A percentile compares a stretch with the other conserved stretches of the same genome.
These are phyloP conservation scores for Melitaea athalia DNA, from an alignment of 2,888 invertebrate species.

Conservation along the genomic window DNA sequence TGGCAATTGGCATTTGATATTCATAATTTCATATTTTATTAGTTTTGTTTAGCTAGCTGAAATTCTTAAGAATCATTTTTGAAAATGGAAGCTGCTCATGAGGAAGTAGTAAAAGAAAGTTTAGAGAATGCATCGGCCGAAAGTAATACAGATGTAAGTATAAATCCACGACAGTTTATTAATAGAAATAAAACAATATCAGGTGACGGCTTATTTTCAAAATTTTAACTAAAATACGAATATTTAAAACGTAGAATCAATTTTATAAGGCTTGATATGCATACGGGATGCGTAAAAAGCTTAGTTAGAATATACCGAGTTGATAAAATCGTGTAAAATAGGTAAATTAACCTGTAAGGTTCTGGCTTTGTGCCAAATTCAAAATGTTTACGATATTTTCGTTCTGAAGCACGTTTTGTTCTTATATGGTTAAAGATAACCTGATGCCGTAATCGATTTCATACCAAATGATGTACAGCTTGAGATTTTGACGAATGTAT, in stretches of 20 bases:
- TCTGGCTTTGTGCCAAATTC: conserved; percentile 66
- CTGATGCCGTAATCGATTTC: conserved; percentile 41
- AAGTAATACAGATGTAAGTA: conserved; percentile 58
- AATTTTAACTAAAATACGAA: conserved; percentile 1
- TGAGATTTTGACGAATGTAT: background rate
- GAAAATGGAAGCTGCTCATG: conserved; percentile 67
- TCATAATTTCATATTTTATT: too few species aligned
- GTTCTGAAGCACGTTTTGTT: conserved; percentile 70
- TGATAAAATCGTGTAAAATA: conserved; percentile 14
- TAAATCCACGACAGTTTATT: conserved; percentile 53
- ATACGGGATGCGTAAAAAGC: background rate
- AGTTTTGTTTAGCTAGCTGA: conserved; percentile 33
- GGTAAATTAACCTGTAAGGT: conserved; percentile 62
- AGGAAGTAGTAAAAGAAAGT: conserved; percentile 60
- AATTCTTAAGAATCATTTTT: conserved; percentile 13
- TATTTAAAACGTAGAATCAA: conserved; percentile 4
- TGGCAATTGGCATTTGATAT: conserved; percentile 17
- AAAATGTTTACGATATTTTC: conserved; percentile 77
- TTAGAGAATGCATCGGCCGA: conserved; percentile 52
- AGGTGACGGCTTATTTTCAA: conserved; percentile 56
- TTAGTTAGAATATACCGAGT: conserved; percentile 5
- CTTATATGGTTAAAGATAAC: conserved; percentile 66
- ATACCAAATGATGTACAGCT: conserved; percentile 1
- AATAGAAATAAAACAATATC: conserved; percentile 68
- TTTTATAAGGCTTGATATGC: background rate